phyloP scores from a whole-genome alignment of 2,113 vertebrate genomes.

The Ptychochromis oligacanthus region DNA sequence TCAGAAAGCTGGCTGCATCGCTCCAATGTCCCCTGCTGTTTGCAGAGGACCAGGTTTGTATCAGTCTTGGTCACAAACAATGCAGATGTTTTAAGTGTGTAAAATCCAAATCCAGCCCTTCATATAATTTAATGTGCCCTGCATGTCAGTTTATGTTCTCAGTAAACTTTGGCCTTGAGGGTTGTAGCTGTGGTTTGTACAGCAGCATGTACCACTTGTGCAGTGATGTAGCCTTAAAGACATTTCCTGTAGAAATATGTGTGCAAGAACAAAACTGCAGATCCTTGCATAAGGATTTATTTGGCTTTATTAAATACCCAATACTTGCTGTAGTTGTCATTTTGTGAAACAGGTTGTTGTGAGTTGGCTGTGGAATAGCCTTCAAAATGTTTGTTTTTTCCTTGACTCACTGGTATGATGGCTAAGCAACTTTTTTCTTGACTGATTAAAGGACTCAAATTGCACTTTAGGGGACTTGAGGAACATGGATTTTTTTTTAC shows the following conservation, averaged over 20 bases:
- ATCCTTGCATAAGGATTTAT: not conserved
- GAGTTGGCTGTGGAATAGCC: not conserved
- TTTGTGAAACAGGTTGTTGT: not conserved
- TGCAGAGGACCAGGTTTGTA: constrained; percentile 78
- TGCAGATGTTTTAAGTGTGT: not conserved
- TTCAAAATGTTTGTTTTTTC: not conserved
- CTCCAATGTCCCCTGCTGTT: constrained; percentile 77
- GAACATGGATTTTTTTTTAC: not conserved
- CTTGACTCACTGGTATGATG: not conserved
- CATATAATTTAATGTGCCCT: not conserved
- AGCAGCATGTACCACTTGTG: too few relatives aligned
- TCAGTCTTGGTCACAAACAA: not conserved
- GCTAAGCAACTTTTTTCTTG: not conserved
- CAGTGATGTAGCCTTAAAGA: not conserved
- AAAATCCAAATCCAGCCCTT: not conserved
- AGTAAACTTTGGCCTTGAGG: not conserved
- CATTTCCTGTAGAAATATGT: not conserved
- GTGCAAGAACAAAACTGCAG: not conserved
- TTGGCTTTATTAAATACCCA: not conserved
- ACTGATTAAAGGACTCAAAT: not conserved
- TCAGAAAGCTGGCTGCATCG: constrained; percentile 74
- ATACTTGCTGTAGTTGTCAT: not conserved
- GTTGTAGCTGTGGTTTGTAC: too few relatives aligned
- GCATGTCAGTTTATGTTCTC: not conserved
- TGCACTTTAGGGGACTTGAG: not conserved